Evolutionary conservation across 1,140 invertebrate species (phyloP).

Genomic region (Papilio polytes): DNA sequence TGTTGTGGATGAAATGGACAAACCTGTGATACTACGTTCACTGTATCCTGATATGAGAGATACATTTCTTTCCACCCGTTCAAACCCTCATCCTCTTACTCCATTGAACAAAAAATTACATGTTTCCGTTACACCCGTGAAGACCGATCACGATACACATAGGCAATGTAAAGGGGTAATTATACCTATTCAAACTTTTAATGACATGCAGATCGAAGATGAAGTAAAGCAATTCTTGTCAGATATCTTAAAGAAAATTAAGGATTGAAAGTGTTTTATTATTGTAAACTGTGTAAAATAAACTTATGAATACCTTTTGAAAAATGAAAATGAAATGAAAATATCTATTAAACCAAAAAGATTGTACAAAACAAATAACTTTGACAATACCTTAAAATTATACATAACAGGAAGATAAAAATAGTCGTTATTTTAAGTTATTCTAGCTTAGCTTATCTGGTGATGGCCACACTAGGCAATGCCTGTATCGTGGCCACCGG

Average conservation of each 20-base stretch:
- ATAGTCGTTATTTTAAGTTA: too few relatives aligned
- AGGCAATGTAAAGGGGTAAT: conserved; percentile 31
- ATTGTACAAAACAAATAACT: too few relatives aligned
- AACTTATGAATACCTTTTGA: too few relatives aligned
- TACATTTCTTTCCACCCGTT: neutral
- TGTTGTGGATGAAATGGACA: conserved; percentile 15
- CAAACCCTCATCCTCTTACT: neutral
- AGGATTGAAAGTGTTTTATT: conserved; percentile 13
- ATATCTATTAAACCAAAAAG: too few relatives aligned
- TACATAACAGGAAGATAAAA: too few relatives aligned
- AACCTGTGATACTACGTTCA: neutral
- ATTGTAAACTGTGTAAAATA: neutral
- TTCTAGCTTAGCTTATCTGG: too few relatives aligned
- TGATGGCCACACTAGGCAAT: too few relatives aligned
- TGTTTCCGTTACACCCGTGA: neutral
- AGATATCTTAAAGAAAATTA: conserved; percentile 28
- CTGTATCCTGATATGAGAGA: conserved; percentile 16
- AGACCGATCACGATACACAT: neutral
- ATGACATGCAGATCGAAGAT: neutral
- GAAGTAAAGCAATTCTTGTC: conserved; percentile 23
- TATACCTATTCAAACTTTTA: neutral
- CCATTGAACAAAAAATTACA: conserved; percentile 18
- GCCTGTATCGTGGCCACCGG: too few relatives aligned
- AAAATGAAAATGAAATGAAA: too few relatives aligned
- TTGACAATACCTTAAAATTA: too few relatives aligned